Conservation (phyloP, 2,113 vertebrate genomes). For the Dissostichus mawsoni region DNA sequence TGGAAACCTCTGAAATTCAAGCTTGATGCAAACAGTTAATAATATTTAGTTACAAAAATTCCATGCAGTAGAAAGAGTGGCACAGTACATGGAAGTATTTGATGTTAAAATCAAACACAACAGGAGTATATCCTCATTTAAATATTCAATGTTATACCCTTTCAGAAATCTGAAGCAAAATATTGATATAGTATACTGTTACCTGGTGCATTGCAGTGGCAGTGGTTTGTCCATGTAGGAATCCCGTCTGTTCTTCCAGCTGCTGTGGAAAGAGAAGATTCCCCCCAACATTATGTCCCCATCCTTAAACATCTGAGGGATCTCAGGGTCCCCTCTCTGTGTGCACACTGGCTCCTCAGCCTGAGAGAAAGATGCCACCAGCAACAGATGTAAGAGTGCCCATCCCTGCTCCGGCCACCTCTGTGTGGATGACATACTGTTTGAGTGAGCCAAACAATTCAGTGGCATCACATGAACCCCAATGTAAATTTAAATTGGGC, state of each 20-base stretch:
- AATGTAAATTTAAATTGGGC: neutral
- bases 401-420: constrained; percentile 64
- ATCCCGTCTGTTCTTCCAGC: constrained; percentile 57
- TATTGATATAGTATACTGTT: neutral
- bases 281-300: constrained; percentile 79
- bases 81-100: neutral
- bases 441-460: neutral
- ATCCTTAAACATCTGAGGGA: constrained; percentile 61
- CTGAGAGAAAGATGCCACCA: constrained; percentile 57
- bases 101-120: constrained; percentile 14
- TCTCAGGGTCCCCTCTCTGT: constrained; percentile 60
- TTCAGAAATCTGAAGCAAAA: neutral
- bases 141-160: neutral
- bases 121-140: neutral
- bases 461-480: neutral
- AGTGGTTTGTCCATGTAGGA: constrained; percentile 66
- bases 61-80: neutral
- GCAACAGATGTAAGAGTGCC: constrained; percentile 62
- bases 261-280: constrained; percentile 79
- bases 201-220: constrained; percentile 77
- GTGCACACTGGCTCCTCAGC: constrained; percentile 61
- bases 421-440: constrained; percentile 52
- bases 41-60: neutral
- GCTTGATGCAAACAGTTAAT: constrained; percentile 24
- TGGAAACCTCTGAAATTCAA: constrained; percentile 78